Evolutionary conservation across 1,140 invertebrate species (phyloP), one percentile per base, ranked within the genome.

Genomic region (Heliconius hermathena): DNA sequence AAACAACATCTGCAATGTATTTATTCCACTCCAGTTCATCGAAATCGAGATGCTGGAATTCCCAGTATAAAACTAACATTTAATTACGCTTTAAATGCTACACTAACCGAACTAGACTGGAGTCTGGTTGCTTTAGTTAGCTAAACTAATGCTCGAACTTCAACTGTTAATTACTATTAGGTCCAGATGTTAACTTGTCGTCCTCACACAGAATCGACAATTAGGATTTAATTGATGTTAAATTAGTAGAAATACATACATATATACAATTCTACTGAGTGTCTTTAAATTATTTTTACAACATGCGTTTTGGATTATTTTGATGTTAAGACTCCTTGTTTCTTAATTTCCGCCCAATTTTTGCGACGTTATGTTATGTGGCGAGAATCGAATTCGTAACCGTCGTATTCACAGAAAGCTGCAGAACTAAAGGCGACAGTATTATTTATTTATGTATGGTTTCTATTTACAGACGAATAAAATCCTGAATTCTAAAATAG

Each of bases 111-210:
- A 74, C 49, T 74, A 6, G n/a, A 66, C 60, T 66, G 49, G 11
- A 22, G 6, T 26, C 60, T 66, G 46, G 20, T 20, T 60, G n/a
- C 18, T 38, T 74, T 60, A 60, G 73, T 74, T 54, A 57, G 52
- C 73, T 36, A 22, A 74, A 74, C 73, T 74, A 74, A 57, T 54
- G 73, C n/a, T 74, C 52, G 33, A 74, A 74, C 73, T 74, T 33
- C 46, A 33, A 2, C 73, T 16, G 5, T 33, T 33, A 29, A 60
- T 26, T 29, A 66, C 60, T 18, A 4, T 26, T 66, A 66, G 26
- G 26, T 66, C 60, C 4, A 11, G 22, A 66, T 18, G 60, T 66
- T 11, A 26, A 16, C 60, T 60, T 3, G 22, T 66, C 29, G 60
- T 26, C 60, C 22, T 29, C 4, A 66, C 57, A n/a, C 60, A 66